Base-by-base conservation (phyloP, 2,113 vertebrate species). In the Myotis yumanensis region DNA sequence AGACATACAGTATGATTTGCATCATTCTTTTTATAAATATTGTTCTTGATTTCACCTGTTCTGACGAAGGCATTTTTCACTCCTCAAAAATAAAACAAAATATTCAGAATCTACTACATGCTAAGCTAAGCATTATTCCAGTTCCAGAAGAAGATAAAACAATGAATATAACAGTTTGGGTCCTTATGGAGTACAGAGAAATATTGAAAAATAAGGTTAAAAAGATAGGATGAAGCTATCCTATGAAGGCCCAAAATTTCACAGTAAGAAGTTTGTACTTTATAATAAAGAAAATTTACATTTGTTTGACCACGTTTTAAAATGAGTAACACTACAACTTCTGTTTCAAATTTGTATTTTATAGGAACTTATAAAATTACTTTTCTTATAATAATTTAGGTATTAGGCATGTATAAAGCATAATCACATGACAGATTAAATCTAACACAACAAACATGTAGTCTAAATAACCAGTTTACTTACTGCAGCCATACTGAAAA, bases 361-460 rank as follows among this genome's bases (percentile, higher is more conserved):
- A 81, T 75, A 11, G 3, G 83, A 91, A 91, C 43, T 37, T n/a
- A 54, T 11, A 57, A 68, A 86, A 86, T 71, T 71, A 71, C 51
- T 81, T 88, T 52, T 28, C 40, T 88, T 72, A 73, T 4, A 93
- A 11, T 66, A 75, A 83, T 35, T 54, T 40, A 68, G 46, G 40
- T 68, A 64, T 30, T 64, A 64, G 2, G 15, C 69, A 43, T 52
- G 77, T 86, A 80, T 52, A 86, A 86, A 72, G 3, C 22, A 72
- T 40, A 94, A 94, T n/a, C 30, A 64, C 52, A 37, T 62, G 35
- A 88, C 43, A 73, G 32, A 75, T 73, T 83, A 73, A 80, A 85
- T 51, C 51, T 71, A 72, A 84, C 37, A 87, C 59, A 84, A 75
- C 75, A 88, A 89, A 51, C 25, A n/a, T 59, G n/a, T 77, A 59